Evolutionary conservation across 2,113 vertebrate species (phyloP).

Genomic region (Galeopterus variegatus): DNA sequence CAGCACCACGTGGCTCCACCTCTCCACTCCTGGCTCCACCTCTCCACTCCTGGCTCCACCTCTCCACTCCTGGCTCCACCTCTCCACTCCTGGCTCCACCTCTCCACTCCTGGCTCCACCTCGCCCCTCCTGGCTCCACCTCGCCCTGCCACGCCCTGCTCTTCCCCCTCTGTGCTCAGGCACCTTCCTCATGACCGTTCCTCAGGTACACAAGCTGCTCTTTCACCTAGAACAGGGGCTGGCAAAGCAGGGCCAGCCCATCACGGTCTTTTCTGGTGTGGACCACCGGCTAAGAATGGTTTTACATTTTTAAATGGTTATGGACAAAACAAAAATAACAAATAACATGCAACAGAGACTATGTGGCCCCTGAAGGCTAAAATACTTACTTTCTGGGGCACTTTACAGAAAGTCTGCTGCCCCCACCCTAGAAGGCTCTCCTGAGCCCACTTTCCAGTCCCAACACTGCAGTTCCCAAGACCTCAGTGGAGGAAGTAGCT

Average conservation of each 20-base stretch:
- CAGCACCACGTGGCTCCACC: neutral
- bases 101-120: too few species aligned
- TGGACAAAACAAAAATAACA: neutral
- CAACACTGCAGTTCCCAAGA: neutral
- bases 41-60: neutral
- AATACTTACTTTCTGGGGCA: neutral
- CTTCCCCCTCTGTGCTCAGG: neutral
- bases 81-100: neutral
- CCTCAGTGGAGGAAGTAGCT: neutral
- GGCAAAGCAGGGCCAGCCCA: neutral
- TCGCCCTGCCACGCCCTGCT: fast-evolving
- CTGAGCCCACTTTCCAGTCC: neutral
- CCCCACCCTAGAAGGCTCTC: neutral
- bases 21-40: neutral
- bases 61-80: neutral
- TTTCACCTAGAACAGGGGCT: neutral
- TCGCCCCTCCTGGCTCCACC: neutral
- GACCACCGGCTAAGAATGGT: neutral
- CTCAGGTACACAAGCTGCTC: neutral
- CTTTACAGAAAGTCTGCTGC: neutral
- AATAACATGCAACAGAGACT: neutral
- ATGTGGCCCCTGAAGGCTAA: neutral
- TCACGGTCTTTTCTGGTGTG: neutral
- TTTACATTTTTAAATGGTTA: neutral
- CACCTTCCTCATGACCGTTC: neutral